phyloP scores from a whole-genome alignment of 2,797 vertebrate genomes.

The Lagorchestes hirsutus region DNA sequence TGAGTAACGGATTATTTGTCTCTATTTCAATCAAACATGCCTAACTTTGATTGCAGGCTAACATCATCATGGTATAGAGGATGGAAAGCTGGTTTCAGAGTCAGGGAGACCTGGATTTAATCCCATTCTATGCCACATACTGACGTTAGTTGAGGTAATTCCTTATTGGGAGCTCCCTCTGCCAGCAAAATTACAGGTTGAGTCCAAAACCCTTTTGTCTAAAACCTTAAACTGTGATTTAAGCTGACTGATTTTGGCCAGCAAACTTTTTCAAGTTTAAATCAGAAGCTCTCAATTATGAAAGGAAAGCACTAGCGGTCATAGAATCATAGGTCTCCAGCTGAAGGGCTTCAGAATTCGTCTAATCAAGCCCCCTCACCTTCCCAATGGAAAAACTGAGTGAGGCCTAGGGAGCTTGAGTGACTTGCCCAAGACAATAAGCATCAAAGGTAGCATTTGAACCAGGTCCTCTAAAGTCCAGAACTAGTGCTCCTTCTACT shows the following conservation, averaged over 20 bases:
- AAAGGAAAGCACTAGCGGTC: background rate
- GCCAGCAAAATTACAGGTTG: background rate
- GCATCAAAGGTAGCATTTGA: background rate
- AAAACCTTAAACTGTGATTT: background rate
- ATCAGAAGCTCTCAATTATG: background rate
- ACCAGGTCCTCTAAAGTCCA: background rate
- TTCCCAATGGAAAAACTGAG: background rate
- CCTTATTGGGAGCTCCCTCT: background rate
- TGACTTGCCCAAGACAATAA: background rate
- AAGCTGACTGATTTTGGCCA: background rate
- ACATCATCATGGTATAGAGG: background rate
- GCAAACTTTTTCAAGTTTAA: background rate
- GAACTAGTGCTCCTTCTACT: background rate
- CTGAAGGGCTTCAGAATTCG: background rate
- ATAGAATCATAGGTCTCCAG: background rate
- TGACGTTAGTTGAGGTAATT: background rate
- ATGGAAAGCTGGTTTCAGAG: background rate
- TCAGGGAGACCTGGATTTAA: background rate
- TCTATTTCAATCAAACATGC: background rate
- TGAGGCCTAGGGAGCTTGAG: background rate
- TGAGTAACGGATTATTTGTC: background rate
- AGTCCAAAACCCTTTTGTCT: background rate
- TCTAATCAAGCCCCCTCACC: background rate
- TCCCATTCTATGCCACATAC: background rate
- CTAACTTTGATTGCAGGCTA: background rate